Evolutionary conservation across 2,888 invertebrate species (phyloP).

Genomic region (Micropterix aruncella): DNA sequence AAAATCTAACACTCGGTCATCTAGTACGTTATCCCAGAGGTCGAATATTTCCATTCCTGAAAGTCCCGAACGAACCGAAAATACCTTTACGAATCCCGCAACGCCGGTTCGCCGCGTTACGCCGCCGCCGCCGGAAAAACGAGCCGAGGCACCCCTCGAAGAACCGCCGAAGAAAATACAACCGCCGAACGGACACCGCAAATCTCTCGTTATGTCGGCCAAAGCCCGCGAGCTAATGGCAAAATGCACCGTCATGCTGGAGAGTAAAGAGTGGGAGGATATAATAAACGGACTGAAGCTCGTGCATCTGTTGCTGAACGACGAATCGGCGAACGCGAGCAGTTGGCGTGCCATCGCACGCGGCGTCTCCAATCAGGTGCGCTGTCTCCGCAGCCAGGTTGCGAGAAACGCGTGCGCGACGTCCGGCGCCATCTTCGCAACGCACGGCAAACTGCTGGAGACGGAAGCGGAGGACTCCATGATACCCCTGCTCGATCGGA

Average conservation of each 20-base stretch:
- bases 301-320: constrained; percentile 51
- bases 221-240: neutral
- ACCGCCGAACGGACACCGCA: neutral
- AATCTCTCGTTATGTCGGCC: neutral
- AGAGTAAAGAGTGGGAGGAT: constrained; percentile 67
- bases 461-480: constrained; percentile 80
- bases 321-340: constrained; percentile 52
- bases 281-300: constrained; percentile 58
- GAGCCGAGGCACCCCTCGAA: constrained; percentile 11
- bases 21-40: too few relatives aligned
- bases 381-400: constrained; percentile 86
- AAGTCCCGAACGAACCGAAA: constrained; percentile 14
- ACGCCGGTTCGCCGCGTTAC: constrained; percentile 14
- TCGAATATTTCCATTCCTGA: constrained; percentile 13
- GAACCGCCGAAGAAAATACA: neutral
- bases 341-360: constrained; percentile 53
- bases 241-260: constrained; percentile 49
- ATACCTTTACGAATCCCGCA: constrained; percentile 20
- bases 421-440: constrained; percentile 63
- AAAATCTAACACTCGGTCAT: too few relatives aligned
- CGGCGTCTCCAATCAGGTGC: constrained; percentile 62
- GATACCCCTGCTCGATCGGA: constrained; percentile 67
- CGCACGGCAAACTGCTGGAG: constrained; percentile 40
- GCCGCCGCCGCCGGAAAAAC: constrained; percentile 14
- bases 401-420: constrained; percentile 78